A percentile compares a stretch with the other conserved stretches of the same genome.
Evolutionary conservation across 1,140 invertebrate genomes (phyloP).

Genomic region (Spodoptera frugiperda): DNA sequence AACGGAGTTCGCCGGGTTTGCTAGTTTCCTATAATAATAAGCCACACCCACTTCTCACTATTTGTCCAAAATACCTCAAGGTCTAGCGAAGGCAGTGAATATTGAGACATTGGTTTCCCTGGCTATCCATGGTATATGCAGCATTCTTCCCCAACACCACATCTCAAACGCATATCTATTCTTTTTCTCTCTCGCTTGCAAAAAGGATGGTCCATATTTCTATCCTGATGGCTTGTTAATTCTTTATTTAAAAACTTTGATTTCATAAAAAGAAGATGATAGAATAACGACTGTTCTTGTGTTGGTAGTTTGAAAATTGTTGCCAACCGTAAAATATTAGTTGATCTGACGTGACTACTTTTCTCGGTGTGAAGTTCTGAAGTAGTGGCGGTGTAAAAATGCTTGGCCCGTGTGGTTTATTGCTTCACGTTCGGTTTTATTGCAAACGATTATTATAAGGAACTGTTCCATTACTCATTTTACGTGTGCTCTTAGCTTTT

Average conservation of each 20-base stretch:
- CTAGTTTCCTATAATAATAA: too few species aligned
- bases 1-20: too few species aligned
- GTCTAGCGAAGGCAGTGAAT: too few species aligned
- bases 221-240: slow-evolving; percentile 24
- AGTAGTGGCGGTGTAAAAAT: slow-evolving; percentile 41
- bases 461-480: slow-evolving; percentile 10
- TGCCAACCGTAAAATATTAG: slow-evolving; percentile 31
- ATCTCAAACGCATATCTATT: too few species aligned
- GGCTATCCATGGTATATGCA: too few species aligned
- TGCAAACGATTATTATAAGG: slow-evolving; percentile 18
- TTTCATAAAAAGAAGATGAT: slow-evolving; percentile 21
- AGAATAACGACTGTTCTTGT: background rate
- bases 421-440: slow-evolving; percentile 20
- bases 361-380: slow-evolving; percentile 24
- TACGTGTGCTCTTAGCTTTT: background rate
- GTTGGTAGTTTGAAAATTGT: slow-evolving; percentile 15
- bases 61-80: too few species aligned
- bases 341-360: slow-evolving; percentile 41
- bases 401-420: slow-evolving; percentile 17
- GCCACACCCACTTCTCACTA: too few species aligned
- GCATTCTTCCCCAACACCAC: too few species aligned
- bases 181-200: too few species aligned
- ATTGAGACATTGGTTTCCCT: too few species aligned
- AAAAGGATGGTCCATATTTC: too few species aligned
- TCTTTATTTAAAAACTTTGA: background rate